Evolutionary conservation across 2,888 invertebrate species (phyloP), one percentile per base, ranked within the genome.

Genomic region (Diloba caeruleocephala): DNA sequence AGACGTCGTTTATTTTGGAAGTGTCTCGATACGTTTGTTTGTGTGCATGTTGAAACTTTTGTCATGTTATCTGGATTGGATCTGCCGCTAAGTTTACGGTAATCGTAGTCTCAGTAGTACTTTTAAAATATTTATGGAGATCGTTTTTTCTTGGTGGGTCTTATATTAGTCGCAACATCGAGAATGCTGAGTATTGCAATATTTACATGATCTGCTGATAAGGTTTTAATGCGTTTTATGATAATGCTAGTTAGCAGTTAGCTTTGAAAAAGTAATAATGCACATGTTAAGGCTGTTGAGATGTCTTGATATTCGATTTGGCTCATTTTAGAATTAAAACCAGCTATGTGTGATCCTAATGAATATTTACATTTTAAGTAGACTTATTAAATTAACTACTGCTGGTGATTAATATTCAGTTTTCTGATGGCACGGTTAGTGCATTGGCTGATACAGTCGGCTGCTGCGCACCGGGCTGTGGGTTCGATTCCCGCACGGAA

Each of bases 1-100:
- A 5, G 4, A 28, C n/a, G 29, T 14, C 37, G 21, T 26, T 37
- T 38, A 38, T 31, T 52, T 52, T 13, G 56, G 29, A 53, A 21
- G n/a, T 33, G 41, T 42, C 42, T 52, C 14, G 28, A 0, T 48
- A 61, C n/a, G 39, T 71, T 65, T 56, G 65, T 50, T 41, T 53
- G 46, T 73, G 71, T 65, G 74, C 73, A 78, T 84, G 88, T 88
- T 84, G 78, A 84, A 83, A 82, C 84, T 84, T 88, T 88, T 87
- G 87, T 88, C 82, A 78, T 79, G 77, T 78, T 85, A 89, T 90
- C 89, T 73, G 79, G 69, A 84, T 86, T 78, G 82, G 73, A 88
- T 89, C 89, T 79, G 77, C 81, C 74, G 80, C 82, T 83, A 79
- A 82, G 83, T 82, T 89, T 89, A 90, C 85, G 88, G 82, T 88